Evolutionary conservation across 2,797 vertebrate species (phyloP), one percentile per base, ranked within the genome.

Genomic region (Xyrichtys novacula): DNA sequence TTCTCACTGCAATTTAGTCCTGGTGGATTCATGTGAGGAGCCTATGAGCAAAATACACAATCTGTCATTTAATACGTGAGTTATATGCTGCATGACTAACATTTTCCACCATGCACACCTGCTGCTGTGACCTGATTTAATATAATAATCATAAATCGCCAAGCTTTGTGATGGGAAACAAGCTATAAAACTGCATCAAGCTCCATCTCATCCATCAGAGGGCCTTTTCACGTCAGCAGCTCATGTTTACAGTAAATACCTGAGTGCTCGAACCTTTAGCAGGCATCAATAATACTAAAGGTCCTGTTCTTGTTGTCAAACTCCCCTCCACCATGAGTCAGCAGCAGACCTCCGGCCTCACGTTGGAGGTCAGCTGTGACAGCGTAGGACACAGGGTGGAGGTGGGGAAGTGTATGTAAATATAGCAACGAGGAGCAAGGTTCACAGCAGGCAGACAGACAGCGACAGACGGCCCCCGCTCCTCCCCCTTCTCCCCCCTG

Each of bases 371-470:
- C 83, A 86, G 77, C 79, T 68, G 56, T 67, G 76, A 84, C 63
- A 28, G 61, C 42, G 68, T 59, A 68, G 58, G 49, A 49, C n/a
- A 55, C 49, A 20, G 56, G 19, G 60, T 36, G 53, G 52, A 34
- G 36, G 34, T 7, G 34, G 53, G n/a, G 29, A 16, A 5, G 12
- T 46, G 54, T 42, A 16, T 47, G 29, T 83, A 93, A 92, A 93
- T 91, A 92, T 89, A 93, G 85, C 81, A 62, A 26, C 39, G 59
- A 86, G 70, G 80, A 86, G 74, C 80, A 86, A 66, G 48, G 87
- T 68, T 89, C 80, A 84, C 73, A 52, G 67, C 71, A 54, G 43
- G 59, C 64, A 90, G 86, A 93, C 74, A 62, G 90, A 92, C 90
- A 91, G 92, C 88, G 46, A 91, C 91, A 93, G 88, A 84, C 69